Evolutionary conservation across 2,113 vertebrate genomes (phyloP).

Genomic region (Planiliza haematocheilus): DNA sequence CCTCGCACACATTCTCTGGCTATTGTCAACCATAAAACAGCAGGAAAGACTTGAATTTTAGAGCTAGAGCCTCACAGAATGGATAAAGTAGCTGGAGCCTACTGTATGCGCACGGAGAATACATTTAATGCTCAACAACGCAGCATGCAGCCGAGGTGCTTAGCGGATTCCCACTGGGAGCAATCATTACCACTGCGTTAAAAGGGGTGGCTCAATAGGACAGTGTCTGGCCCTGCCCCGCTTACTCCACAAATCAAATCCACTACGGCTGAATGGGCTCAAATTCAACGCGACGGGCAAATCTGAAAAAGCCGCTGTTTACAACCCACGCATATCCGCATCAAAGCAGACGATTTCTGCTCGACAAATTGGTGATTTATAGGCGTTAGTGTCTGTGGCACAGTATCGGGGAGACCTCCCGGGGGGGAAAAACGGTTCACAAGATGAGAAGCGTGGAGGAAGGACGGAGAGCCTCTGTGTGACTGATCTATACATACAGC

Average conservation of each 20-base stretch:
- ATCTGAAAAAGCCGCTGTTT: conserved; percentile 13
- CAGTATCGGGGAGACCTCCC: background rate
- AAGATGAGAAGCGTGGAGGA: conserved; percentile 1
- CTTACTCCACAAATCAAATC: conserved; percentile 55
- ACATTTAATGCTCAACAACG: conserved; percentile 31
- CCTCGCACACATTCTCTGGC: background rate
- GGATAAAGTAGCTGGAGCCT: too few species aligned
- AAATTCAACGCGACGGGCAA: conserved; percentile 43
- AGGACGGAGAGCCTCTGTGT: background rate
- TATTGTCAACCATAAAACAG: background rate
- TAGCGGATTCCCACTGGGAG: conserved; percentile 57
- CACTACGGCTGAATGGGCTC: conserved; percentile 36
- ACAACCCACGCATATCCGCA: conserved; percentile 10
- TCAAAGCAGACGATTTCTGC: background rate
- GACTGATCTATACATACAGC: too few species aligned
- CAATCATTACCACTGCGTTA: conserved; percentile 56
- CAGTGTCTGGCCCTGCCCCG: conserved; percentile 36
- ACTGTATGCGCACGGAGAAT: background rate
- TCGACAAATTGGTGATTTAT: conserved; percentile 8
- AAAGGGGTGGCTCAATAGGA: conserved; percentile 47
- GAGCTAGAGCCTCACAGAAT: too few species aligned
- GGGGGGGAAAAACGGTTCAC: conserved; percentile 3
- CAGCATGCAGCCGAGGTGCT: conserved; percentile 39
- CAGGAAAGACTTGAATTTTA: too few species aligned
- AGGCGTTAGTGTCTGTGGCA: background rate